Percentiles rank a stretch among this genome's conserved stretches.
Evolutionary conservation across 2,888 invertebrate species (phyloP).

Genomic region (Xanthia togata): DNA sequence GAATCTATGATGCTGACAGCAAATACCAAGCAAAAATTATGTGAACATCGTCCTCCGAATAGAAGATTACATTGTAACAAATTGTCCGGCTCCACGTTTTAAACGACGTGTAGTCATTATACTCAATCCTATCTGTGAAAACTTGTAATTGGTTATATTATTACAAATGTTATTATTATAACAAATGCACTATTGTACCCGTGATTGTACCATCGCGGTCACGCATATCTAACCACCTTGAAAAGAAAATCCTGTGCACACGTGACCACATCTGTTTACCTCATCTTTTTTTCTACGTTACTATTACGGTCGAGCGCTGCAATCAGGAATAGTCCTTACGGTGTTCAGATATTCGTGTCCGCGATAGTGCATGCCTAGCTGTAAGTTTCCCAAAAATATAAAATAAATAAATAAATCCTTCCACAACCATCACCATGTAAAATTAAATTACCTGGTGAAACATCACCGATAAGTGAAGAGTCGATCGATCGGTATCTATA

Average conservation of each 20-base stretch:
- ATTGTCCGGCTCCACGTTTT: slow-evolving; percentile 79
- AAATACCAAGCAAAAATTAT: slow-evolving; percentile 77
- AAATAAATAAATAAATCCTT: neutral
- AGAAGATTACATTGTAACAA: slow-evolving; percentile 82
- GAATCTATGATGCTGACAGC: slow-evolving; percentile 65
- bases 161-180: neutral
- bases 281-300: no score
- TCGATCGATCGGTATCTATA: neutral
- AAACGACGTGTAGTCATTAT: slow-evolving; percentile 70
- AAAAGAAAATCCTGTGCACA: no score
- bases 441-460: neutral
- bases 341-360: no score
- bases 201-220: neutral
- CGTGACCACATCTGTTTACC: no score
- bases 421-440: neutral
- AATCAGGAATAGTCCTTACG: no score
- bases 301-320: no score
- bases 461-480: neutral
- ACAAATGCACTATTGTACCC: neutral
- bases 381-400: neutral
- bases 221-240: no score
- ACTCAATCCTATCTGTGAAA: slow-evolving; percentile 2
- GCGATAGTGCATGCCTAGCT: neutral
- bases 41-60: slow-evolving; percentile 82
- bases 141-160: neutral